These are phyloP conservation scores for Chloropsis cyanopogon DNA, from an alignment of 2,113 vertebrate genomes.

Conservation along the genomic window DNA sequence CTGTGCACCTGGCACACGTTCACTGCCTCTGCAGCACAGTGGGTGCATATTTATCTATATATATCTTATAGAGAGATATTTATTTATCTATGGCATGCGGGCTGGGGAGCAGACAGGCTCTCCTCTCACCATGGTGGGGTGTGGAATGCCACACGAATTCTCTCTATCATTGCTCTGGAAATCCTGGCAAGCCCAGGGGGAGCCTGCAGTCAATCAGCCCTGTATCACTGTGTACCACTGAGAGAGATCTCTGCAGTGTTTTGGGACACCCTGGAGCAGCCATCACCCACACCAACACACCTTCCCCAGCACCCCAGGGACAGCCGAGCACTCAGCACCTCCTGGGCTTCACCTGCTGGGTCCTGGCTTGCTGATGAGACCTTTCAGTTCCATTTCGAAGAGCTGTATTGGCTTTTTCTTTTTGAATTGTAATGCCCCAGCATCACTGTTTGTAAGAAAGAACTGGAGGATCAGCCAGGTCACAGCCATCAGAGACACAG, in stretches of 20 bases:
- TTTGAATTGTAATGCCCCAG: not conserved
- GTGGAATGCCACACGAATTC: conserved; percentile 20
- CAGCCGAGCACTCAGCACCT: not conserved
- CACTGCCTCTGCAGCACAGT: not conserved
- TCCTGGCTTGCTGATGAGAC: not conserved
- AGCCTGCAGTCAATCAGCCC: conserved; percentile 12
- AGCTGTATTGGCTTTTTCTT: not conserved
- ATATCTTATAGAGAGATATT: not conserved
- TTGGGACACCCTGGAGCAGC: not conserved
- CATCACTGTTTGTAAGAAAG: not conserved
- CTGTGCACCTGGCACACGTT: not conserved
- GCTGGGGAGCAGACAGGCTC: not conserved
- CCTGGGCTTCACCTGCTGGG: not conserved
- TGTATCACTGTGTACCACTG: not conserved
- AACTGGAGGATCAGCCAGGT: not conserved
- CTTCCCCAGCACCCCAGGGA: not conserved
- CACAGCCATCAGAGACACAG: not conserved
- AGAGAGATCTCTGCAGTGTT: not conserved
- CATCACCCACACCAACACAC: not conserved
- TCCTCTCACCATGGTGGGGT: not conserved
- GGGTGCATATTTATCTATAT: not conserved
- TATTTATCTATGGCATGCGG: not conserved
- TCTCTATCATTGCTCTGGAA: not conserved
- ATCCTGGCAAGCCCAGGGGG: not conserved
- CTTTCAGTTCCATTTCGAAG: not conserved